Evolutionary conservation across 2,888 invertebrate genomes (phyloP).

Genomic region (Diarsia mendica): DNA sequence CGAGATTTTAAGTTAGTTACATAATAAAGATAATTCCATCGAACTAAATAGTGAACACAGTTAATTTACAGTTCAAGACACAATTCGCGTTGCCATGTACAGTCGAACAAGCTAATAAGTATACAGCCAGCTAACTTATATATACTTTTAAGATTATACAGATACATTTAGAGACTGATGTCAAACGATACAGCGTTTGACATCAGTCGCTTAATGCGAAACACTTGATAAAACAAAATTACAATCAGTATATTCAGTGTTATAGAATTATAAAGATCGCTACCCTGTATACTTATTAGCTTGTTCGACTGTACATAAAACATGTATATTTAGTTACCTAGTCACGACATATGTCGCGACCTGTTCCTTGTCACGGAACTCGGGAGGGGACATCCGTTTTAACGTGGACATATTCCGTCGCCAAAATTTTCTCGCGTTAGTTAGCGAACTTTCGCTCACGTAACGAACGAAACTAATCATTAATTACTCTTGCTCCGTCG

Average conservation of each 20-base stretch:
- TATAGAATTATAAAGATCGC: too few species aligned
- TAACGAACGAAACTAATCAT: slow-evolving; percentile 26
- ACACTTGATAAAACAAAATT: too few species aligned
- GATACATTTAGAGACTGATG: too few species aligned
- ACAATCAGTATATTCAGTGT: too few species aligned
- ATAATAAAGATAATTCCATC: neutral
- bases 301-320: too few species aligned
- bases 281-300: too few species aligned
- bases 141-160: too few species aligned
- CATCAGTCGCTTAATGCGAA: too few species aligned
- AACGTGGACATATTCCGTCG: slow-evolving; percentile 16
- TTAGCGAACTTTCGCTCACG: neutral
- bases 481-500: slow-evolving; percentile 40
- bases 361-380: slow-evolving; percentile 12
- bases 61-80: neutral
- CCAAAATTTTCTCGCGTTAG: neutral
- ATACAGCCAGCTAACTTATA: too few species aligned
- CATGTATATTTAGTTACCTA: neutral
- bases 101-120: too few species aligned
- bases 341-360: slow-evolving; percentile 6
- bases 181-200: too few species aligned
- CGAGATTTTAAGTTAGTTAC: neutral
- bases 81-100: neutral
- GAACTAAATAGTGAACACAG: neutral
- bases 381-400: neutral